Base-by-base conservation (phyloP, 1,140 invertebrate genomes). In the Lithobius niger region DNA sequence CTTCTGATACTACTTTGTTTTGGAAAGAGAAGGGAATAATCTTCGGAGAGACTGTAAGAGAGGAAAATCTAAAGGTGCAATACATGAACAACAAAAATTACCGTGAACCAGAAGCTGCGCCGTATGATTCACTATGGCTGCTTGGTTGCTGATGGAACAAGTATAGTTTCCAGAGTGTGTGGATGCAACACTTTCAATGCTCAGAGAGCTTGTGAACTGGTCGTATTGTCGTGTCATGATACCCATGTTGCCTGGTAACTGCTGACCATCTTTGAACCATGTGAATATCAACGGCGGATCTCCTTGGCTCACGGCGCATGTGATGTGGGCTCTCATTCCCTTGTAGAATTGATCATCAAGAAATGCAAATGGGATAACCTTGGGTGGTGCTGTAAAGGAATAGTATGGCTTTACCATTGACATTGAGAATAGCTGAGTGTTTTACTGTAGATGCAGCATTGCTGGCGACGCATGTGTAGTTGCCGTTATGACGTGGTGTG, bases 291-390 rank as follows among this genome's bases (percentile, higher is more conserved):
- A 82, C 19, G 92, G 92, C 58, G 88, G 78, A 75, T 97, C 92
- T 15, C 93, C 93, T 73, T 92, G 88, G 65, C 91, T 82, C 61
- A 96, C 88, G 65, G 89, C 86, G 72, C 93, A 97, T 55, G 89
- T 86, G 59, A 96, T 86, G 10, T 70, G 69, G 3, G 72, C 67
- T 40, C 73, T 59, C 59, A 71, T 70, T 1, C 71, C 59, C 10
- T 67, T 55, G 65, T 63, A 61, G 74, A 66, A 36, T 60, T 56
- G 55, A 66, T 65, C 64, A 26, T 65, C 62, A 13, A 60, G 59
- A 54, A 65, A 65, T 24, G 57, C 59, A 56, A 65, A 65, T 16
- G 63, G 62, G 27, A 62, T 49, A 24, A 64, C 62, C 28, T 55
- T 59, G 19, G 64, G 64, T 19, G 60, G 59, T 27, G 59, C 64